Evolutionary conservation across 2,797 vertebrate genomes (phyloP), one percentile per base, ranked within the genome.

Genomic region (Hoplostethus mediterraneus): DNA sequence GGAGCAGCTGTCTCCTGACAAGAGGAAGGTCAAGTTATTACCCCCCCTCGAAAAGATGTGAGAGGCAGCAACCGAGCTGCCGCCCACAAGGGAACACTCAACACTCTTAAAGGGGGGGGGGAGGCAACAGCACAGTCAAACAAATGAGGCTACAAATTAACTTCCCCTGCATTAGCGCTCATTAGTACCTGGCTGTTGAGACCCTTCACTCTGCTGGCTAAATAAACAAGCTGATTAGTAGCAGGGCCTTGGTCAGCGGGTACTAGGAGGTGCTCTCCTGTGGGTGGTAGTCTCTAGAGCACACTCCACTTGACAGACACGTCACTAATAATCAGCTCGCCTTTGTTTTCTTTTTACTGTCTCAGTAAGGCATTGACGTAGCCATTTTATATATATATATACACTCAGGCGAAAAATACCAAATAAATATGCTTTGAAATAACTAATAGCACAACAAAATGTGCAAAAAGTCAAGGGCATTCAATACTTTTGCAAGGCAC

Each of bases 131-230:
- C 63, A 71, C 71, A 84, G 76, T 80, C 56, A 75, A 80, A 86
- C 71, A 83, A 87, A 87, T 16, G 67, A 73, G 73, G 68, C 73
- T 59, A 66, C 75, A 78, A 84, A 90, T 89, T 84, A 90, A 75
- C 83, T 81, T 72, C 81, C 73, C 75, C 75, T 78, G 91, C 82
- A 87, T 90, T 87, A 92, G 62, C 55, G 72, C 73, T 88, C 81
- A 90, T 93, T 89, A 92, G 89, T 68, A 83, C 67, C 80, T 72
- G 80, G 61, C 67, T 58, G 73, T 81, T 9, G 40, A 78, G 84
- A 82, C 77, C 75, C 67, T 84, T 77, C 64, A 83, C 5, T 70
- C 79, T 61, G 71, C 52, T 76, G 64, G 74, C 81, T 57, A 80
- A 83, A 84, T 87, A 83, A 88, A 87, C 75, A 51, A 77, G 67